Base-by-base conservation (phyloP, 1,140 invertebrate species). In the Zaprionus nigranus region DNA sequence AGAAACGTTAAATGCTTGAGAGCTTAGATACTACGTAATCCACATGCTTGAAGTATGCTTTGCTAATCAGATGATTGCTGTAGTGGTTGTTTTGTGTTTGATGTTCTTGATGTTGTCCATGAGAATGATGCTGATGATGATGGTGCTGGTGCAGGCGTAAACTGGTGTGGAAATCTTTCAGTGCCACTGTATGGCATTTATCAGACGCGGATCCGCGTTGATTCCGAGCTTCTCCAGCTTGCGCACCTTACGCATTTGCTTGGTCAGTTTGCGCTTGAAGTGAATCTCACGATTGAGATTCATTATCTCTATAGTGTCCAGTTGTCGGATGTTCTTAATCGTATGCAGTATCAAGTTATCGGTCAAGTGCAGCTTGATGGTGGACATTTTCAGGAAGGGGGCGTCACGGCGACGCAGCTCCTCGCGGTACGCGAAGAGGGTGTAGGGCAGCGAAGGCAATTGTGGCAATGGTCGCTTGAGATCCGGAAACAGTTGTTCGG, bases 1-100 rank as follows among this genome's bases (percentile, higher is more conserved):
- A 83, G 57, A 87, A 87, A 87, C 83, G 88, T 51, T 12, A 13
- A 20, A 51, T 22, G 20, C 46, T 51, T 51, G 46, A 51, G 64
- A 43, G 30, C 80, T 83, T 87, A 86, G 3, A 36, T 54, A 62
- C 58, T 78, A 81, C 51, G 43, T 53, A 34, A 66, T 78, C 34
- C 65, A 83, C 83, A 87, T 87, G 83, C 83, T 87, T 87, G 74
- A 54, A 87, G 83, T 87, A 87, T 87, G 84, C 63, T 66, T 53
- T 22, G 51, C 49, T 7, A 24, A 11, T 46, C 6, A 17, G 3
- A 9, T 7, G 40, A 46, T 46, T 9, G 40, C 40, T 46, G 40
- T 46, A 46, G 13, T 59, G 34, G n/a, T 64, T 26, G 15, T 54
- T 13, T 13, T 26, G 15, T 54, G 7, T 13, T 60, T 28, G 13